Evolutionary conservation across 2,797 vertebrate species (phyloP).

Genomic region (Lacerta bilineata): DNA sequence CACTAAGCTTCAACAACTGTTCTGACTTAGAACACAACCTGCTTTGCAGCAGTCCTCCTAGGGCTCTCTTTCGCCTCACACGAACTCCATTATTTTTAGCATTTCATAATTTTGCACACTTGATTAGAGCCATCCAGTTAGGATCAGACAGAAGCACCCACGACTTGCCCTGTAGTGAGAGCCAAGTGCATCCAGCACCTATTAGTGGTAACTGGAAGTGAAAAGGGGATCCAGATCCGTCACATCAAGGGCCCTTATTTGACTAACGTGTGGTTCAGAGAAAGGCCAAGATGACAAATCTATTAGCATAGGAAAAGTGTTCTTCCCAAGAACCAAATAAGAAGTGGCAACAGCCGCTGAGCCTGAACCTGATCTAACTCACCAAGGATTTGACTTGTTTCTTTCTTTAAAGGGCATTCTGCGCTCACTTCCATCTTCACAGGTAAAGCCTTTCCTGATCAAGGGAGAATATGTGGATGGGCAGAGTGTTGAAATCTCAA

Average conservation of each 20-base stretch:
- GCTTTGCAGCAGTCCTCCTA: not conserved
- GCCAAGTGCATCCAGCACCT: not conserved
- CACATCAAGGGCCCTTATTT: slow-evolving; percentile 14
- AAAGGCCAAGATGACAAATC: not conserved
- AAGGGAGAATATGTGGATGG: not conserved
- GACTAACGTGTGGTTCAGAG: not conserved
- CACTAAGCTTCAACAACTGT: not conserved
- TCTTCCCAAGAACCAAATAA: slow-evolving; percentile 38
- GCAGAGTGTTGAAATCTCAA: not conserved
- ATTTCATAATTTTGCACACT: not conserved
- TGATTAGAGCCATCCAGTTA: slow-evolving; percentile 25
- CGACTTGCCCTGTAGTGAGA: not conserved
- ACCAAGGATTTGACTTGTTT: not conserved
- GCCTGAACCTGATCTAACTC: not conserved
- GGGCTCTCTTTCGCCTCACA: slow-evolving; percentile 11
- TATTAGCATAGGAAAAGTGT: slow-evolving; percentile 12
- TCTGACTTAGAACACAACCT: not conserved
- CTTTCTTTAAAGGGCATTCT: not conserved
- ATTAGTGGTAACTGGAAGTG: not conserved
- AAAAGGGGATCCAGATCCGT: slow-evolving; percentile 37
- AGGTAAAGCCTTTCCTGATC: not conserved
- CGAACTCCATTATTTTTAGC: not conserved
- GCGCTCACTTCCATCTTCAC: not conserved
- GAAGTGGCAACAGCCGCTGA: not conserved
- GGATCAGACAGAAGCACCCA: slow-evolving; percentile 18